Conservation (phyloP, 2,888 invertebrate species). For the Unio delphinus region DNA sequence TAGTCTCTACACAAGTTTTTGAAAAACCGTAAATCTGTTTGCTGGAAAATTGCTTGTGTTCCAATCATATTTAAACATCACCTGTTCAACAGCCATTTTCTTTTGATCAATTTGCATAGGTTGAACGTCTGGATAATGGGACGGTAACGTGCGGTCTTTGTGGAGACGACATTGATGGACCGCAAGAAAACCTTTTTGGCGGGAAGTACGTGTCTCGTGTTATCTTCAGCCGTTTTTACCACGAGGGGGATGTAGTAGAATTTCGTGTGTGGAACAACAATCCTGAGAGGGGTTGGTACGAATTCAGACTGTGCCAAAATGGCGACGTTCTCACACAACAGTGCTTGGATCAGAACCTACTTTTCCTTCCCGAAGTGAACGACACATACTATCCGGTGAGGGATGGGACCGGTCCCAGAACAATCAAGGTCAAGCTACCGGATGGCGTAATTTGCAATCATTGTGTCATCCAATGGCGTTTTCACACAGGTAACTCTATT, state of each 20-base stretch:
- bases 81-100: too few relatives aligned
- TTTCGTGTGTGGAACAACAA: conserved; percentile 30
- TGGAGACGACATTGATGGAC: conserved; percentile 29
- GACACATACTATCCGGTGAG: conserved; percentile 18
- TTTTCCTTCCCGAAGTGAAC: conserved; percentile 17
- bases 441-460: conserved; percentile 27
- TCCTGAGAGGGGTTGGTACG: conserved; percentile 27
- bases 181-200: conserved; percentile 31
- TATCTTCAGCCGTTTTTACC: conserved; percentile 27
- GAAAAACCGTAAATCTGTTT: too few relatives aligned
- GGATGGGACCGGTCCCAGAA: conserved; percentile 14
- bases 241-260: conserved; percentile 20
- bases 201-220: conserved; percentile 32
- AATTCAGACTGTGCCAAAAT: conserved; percentile 30
- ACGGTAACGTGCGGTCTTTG: conserved; percentile 37
- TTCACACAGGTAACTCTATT: conserved; percentile 21
- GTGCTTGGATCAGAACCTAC: conserved; percentile 23
- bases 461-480: conserved; percentile 34
- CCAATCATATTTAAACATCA: too few relatives aligned
- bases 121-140: conserved; percentile 23
- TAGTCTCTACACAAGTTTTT: too few relatives aligned
- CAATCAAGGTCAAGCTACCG: conserved; percentile 32
- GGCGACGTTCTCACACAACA: conserved; percentile 14
- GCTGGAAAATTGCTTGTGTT: too few relatives aligned
- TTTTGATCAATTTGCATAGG: conserved; percentile 9